A percentile compares a stretch with the other conserved stretches of the same genome.
Conservation (phyloP, 2,888 invertebrate species). For the Drosophila mimetica region DNA sequence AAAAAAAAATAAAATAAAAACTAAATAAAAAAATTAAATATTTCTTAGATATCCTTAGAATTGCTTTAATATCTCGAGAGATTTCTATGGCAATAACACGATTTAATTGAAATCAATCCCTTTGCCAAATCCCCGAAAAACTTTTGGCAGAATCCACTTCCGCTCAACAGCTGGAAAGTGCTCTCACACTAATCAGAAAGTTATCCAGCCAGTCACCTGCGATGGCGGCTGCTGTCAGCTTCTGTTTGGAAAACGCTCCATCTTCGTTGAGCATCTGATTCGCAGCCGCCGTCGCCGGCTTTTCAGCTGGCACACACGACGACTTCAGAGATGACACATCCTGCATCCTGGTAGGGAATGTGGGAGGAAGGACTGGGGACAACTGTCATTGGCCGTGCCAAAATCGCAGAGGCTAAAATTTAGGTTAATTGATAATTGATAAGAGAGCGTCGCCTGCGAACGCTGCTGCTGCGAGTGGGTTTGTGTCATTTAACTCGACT, state of each 20-base stretch:
- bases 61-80: background rate
- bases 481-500: constrained; percentile 45
- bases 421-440: constrained; percentile 80
- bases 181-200: constrained; percentile 69
- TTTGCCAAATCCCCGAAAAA: background rate
- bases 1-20: no score
- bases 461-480: constrained; percentile 2
- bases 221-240: constrained; percentile 56
- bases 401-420: constrained; percentile 73
- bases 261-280: constrained; percentile 55
- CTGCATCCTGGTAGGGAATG: background rate
- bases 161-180: constrained; percentile 17
- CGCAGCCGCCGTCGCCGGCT: constrained; percentile 60
- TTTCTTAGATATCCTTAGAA: no score
- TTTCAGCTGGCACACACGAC: constrained; percentile 59
- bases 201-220: constrained; percentile 22
- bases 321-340: constrained; percentile 33
- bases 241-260: constrained; percentile 66
- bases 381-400: constrained; percentile 62
- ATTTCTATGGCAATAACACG: background rate
- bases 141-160: constrained; percentile 1
- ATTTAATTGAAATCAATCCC: background rate
- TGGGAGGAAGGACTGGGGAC: constrained; percentile 5
- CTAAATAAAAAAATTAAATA: no score
- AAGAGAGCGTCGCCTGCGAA: constrained; percentile 55